Percentiles rank a stretch among this genome's conserved stretches.
Conservation (phyloP, 2,797 vertebrate genomes). For the Strix occidentalis region DNA sequence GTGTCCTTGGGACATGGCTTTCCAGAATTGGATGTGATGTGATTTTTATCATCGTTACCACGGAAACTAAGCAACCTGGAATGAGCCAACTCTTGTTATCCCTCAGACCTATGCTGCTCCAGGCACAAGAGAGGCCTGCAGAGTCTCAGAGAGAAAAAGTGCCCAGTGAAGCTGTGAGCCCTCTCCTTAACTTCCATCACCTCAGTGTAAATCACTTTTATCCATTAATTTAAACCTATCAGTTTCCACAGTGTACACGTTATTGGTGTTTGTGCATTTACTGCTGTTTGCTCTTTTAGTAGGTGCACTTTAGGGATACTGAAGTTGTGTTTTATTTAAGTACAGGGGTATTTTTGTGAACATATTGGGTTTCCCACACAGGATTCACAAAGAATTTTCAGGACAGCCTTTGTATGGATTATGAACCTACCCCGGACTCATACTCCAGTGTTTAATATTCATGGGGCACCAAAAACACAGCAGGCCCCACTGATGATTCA, state of each 20-base stretch:
- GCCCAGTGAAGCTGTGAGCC: not conserved
- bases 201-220: not conserved
- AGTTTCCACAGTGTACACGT: not conserved
- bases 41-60: not conserved
- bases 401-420: not conserved
- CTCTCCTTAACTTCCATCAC: not conserved
- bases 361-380: not conserved
- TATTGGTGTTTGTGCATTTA: not conserved
- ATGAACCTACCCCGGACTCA: not conserved
- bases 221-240: not conserved
- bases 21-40: not conserved
- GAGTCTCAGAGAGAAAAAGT: not conserved
- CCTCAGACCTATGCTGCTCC: not conserved
- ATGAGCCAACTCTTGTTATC: not conserved
- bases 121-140: not conserved
- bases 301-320: not conserved
- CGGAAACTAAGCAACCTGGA: not conserved
- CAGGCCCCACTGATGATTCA: rapidly evolving
- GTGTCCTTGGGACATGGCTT: not conserved
- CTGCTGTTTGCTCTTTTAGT: not conserved
- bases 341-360: not conserved
- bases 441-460: not conserved
- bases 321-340: not conserved
- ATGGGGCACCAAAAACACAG: not conserved
- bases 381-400: not conserved